Evolutionary conservation across 2,888 invertebrate genomes (phyloP), one percentile per base, ranked within the genome.

Genomic region (Phyto melanocephala): DNA sequence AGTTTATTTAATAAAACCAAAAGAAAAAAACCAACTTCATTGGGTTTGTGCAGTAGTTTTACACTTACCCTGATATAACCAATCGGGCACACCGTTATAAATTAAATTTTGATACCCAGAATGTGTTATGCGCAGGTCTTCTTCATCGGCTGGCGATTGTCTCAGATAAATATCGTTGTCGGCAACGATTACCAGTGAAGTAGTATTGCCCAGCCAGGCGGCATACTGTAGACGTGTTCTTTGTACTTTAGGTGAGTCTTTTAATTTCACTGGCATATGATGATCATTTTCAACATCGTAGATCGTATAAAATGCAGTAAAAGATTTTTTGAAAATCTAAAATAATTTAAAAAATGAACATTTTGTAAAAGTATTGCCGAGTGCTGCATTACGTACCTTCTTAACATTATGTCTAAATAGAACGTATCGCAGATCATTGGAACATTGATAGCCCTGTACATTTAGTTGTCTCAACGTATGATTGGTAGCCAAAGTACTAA

Each of bases 81-180:
- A 99, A 91, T 99, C 98, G 17, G 98, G 96, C 37, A 98, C 94
- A 71, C 98, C 98, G 91, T 98, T 98, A 92, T 96, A 98, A 76
- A 98, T 93, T 75, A 94, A 92, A 76, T 95, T 96, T n/a, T 95
- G 94, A 85, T 93, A 92, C 37, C 96, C 96, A 65, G 95, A 95
- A 88, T 93, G 93, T 65, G 96, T 97, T 88, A 96, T 93, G 62
- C 95, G 93, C 75, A 93, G 92, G 86, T 96, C 94, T 83, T 94
- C 92, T 85, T 95, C 94, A 80, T 92, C 92, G 62, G 95, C 93
- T 1, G 96, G 96, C 56, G 95, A 93, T 85, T 94, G 93, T 87
- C 95, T 93, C 87, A 97, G 94, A 92, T 96, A 96, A 88, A 98
- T 95, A 92, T 98, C 96, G 92, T 98, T 98, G 90, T 96, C 95